Conservation (phyloP, 2,888 invertebrate species). For the Amphipyra berbera region DNA sequence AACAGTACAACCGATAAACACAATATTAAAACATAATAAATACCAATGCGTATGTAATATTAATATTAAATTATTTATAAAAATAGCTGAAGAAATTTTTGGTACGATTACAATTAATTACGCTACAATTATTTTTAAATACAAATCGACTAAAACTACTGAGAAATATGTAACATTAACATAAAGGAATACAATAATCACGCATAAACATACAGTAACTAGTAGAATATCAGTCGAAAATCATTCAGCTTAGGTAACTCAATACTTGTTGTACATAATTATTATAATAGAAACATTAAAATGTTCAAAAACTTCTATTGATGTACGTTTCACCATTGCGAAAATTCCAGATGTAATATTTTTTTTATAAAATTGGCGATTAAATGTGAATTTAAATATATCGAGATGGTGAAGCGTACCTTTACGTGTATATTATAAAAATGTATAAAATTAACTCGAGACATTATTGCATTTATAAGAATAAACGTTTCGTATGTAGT, state of each 20-base stretch:
- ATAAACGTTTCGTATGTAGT: slow-evolving; percentile 17
- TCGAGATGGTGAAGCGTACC: slow-evolving; percentile 24
- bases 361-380: slow-evolving; percentile 25
- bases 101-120: slow-evolving; percentile 74
- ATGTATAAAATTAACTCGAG: slow-evolving; percentile 44
- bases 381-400: slow-evolving; percentile 1
- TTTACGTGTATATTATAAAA: slow-evolving; percentile 32
- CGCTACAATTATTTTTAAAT: slow-evolving; percentile 57
- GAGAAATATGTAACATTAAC: slow-evolving; percentile 72
- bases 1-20: slow-evolving; percentile 55
- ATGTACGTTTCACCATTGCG: slow-evolving; percentile 19
- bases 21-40: slow-evolving; percentile 61
- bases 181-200: slow-evolving; percentile 71
- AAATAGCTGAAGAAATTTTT: slow-evolving; percentile 82
- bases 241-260: slow-evolving; percentile 74
- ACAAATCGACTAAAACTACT: slow-evolving; percentile 64
- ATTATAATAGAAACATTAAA: slow-evolving; percentile 58
- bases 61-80: slow-evolving; percentile 73
- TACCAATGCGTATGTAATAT: slow-evolving; percentile 64
- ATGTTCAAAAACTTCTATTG: slow-evolving; percentile 33
- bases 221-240: slow-evolving; percentile 78
- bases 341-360: slow-evolving; percentile 13
- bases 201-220: slow-evolving; percentile 61
- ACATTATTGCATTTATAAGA: slow-evolving; percentile 19
- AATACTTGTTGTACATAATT: slow-evolving; percentile 59